Evolutionary conservation across 2,888 invertebrate genomes (phyloP), one percentile per base, ranked within the genome.

Genomic region (Biston stratarius): DNA sequence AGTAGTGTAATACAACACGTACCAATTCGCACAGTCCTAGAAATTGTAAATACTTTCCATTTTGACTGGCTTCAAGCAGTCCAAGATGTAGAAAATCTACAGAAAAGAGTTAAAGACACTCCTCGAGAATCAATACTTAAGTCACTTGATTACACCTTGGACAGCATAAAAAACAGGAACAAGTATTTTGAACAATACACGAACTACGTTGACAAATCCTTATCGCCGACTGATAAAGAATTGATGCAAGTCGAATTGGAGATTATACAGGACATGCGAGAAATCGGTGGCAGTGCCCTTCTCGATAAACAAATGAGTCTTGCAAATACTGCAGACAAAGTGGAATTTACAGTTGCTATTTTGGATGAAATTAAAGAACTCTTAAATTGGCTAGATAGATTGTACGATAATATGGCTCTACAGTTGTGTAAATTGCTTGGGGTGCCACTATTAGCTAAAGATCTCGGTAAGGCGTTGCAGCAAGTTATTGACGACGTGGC

Each of bases 371-470:
- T 74, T 56, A 78, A 85, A 61, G 85, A 85, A 69, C 78, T 85
- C n/a, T 66, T 83, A 49, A 76, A 76, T 65, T 85, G 85, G 85
- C 55, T 85, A n/a, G 85, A 85, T 42, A 74, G 47, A 55, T 63
- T 83, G 36, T 65, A 83, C 40, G 77, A 84, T 58, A 69, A 75
- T 68, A 65, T 85, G 62, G 77, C 80, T n/a, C 52, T 75, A 36
- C 74, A 78, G 47, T 71, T 79, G 3, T 71, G 72, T 65, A 79
- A 78, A 72, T 55, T 80, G 5, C 59, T 83, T 6, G 44, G 78
- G 2, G 64, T 79, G 11, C 73, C 74, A 14, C 15, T 77, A 11
- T 38, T 67, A 34, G 63, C 72, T n/a, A 64, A 11, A n/a, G 70
- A 78, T 11, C 79, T 85, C 12, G 71, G 71, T 42, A 79, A 72